Percentiles rank a stretch among this genome's conserved stretches.
Conservation (phyloP, 2,113 vertebrate species). For the Conger conger region DNA sequence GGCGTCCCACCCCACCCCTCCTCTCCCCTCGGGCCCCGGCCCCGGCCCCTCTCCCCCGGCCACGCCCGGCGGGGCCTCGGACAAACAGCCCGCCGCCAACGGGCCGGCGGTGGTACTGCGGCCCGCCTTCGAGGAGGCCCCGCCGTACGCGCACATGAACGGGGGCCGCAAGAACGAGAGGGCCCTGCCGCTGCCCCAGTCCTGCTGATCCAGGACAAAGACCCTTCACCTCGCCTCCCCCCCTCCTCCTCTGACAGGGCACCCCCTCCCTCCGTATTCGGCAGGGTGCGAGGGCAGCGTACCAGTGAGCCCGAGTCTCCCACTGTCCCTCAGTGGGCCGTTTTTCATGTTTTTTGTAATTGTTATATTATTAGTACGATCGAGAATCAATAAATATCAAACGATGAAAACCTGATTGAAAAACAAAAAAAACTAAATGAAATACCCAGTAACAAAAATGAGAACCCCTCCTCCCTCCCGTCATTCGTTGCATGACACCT, state of each 20-base stretch:
- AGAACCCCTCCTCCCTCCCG: not conserved
- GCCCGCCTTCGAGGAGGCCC: slow-evolving; percentile 88
- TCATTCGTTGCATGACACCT: slow-evolving; percentile 66
- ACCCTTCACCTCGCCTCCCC: not conserved
- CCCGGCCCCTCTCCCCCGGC: slow-evolving; percentile 44
- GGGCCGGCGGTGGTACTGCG: slow-evolving; percentile 85
- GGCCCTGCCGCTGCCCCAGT: slow-evolving; percentile 93
- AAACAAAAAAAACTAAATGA: slow-evolving; percentile 36
- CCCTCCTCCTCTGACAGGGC: slow-evolving; percentile 29
- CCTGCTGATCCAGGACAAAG: slow-evolving; percentile 83
- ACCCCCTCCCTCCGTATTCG: slow-evolving; percentile 37
- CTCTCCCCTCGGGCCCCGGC: slow-evolving; percentile 48
- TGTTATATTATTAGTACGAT: slow-evolving; percentile 35
- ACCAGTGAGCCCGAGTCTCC: slow-evolving; percentile 63
- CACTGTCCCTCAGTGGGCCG: slow-evolving; percentile 84
- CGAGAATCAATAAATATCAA: not conserved
- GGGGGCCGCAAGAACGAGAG: slow-evolving; percentile 92
- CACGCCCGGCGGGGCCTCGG: slow-evolving; percentile 60
- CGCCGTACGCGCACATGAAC: slow-evolving; percentile 97
- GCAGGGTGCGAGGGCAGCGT: not conserved
- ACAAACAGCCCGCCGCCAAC: slow-evolving; percentile 85
- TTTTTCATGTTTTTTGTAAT: slow-evolving; percentile 58
- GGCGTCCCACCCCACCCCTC: slow-evolving; percentile 52
- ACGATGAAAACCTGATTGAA: slow-evolving; percentile 34
- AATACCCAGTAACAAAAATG: slow-evolving; percentile 54